A percentile compares a stretch with the other conserved stretches of the same genome.
Evolutionary conservation across 2,113 vertebrate genomes (phyloP).

Genomic region (Salvelinus alpinus): DNA sequence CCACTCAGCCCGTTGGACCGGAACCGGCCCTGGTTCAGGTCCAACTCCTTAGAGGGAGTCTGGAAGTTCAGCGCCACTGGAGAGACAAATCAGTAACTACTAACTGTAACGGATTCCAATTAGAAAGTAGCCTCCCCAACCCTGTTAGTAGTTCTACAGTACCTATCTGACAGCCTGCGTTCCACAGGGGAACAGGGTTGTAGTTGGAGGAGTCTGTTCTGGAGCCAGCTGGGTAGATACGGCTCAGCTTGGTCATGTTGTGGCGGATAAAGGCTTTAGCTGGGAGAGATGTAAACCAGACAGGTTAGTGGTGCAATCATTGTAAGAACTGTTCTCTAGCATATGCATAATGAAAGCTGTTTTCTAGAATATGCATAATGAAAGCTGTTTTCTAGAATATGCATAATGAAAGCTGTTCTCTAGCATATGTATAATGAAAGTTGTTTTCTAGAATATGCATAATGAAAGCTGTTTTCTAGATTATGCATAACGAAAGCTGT

Average conservation of each 20-base stretch:
- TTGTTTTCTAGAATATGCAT: no score
- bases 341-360: no score
- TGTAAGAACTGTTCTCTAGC: no score
- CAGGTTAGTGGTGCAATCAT: not conserved
- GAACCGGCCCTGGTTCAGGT: conserved; percentile 91
- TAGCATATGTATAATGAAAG: no score
- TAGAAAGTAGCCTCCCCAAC: no score
- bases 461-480: no score
- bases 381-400: no score
- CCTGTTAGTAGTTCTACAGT: not conserved
- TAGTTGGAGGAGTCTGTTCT: conserved; percentile 97
- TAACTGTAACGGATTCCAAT: no score
- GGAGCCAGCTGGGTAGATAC: conserved; percentile 90
- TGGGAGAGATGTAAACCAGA: conserved; percentile 43
- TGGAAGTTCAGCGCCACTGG: conserved; percentile 97
- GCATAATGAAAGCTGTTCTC: no score
- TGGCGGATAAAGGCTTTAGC: conserved; percentile 81
- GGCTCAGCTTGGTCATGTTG: conserved; percentile 86
- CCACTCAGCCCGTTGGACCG: conserved; percentile 85
- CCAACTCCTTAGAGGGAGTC: conserved; percentile 87
- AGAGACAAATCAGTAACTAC: conserved; percentile 10
- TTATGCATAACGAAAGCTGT: no score
- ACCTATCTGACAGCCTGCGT: conserved; percentile 94
- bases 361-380: no score
- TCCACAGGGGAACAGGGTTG: conserved; percentile 89